These are phyloP conservation scores for Ptyas mucosa DNA, from an alignment of 2,113 vertebrate species.

Conservation along the genomic window DNA sequence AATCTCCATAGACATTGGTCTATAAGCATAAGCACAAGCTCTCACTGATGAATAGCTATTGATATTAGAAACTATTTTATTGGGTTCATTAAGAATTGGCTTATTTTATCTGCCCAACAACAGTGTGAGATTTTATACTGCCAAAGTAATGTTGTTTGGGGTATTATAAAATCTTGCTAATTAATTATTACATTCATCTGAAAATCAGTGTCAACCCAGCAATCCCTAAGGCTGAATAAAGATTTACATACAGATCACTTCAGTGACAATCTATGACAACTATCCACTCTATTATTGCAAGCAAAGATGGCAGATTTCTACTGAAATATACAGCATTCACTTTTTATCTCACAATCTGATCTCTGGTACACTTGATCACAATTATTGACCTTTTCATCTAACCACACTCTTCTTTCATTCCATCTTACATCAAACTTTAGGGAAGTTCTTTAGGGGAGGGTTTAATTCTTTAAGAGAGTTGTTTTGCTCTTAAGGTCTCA, in stretches of 20 bases:
- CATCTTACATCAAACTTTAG: background rate
- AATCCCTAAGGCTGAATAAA: background rate
- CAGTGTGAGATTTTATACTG: background rate
- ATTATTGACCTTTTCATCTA: background rate
- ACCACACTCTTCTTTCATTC: background rate
- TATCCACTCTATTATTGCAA: background rate
- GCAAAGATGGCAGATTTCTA: background rate
- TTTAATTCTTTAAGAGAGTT: background rate
- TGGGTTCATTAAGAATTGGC: background rate
- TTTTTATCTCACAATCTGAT: background rate
- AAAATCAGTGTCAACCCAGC: background rate
- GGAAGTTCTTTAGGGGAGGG: background rate
- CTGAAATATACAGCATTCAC: background rate
- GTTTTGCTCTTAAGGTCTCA: background rate
- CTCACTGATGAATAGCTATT: background rate
- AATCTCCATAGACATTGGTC: background rate
- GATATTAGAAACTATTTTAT: background rate
- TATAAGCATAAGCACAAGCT: background rate
- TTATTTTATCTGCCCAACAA: background rate
- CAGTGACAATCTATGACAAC: background rate
- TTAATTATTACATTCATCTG: background rate
- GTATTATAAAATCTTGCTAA: background rate
- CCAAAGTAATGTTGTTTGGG: background rate
- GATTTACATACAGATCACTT: background rate
- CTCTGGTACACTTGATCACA: background rate